phyloP scores from a whole-genome alignment of 2,888 invertebrate genomes.

The Erebia palarica region DNA sequence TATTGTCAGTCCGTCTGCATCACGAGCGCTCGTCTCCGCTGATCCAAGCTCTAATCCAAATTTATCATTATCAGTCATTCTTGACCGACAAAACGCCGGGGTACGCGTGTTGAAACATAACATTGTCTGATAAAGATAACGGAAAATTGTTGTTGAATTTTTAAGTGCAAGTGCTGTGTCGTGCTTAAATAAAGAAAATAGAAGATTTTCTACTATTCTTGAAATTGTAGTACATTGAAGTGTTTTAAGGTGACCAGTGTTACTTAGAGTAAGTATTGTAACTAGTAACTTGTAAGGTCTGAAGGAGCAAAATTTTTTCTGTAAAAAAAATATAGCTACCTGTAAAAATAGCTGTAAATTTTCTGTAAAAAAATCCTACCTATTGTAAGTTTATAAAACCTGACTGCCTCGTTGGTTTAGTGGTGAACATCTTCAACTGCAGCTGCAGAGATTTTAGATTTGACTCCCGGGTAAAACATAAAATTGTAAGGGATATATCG shows the following conservation, averaged over 20 bases:
- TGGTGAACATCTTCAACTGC: too few species aligned
- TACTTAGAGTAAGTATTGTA: background rate
- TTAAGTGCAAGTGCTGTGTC: conserved; percentile 25
- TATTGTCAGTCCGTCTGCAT: conserved; percentile 63
- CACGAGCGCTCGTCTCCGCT: conserved; percentile 60
- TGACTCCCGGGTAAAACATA: too few species aligned
- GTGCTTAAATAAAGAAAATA: background rate
- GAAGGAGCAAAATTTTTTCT: too few species aligned
- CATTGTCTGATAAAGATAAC: conserved; percentile 20
- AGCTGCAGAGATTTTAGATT: too few species aligned
- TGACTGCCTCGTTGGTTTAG: too few species aligned
- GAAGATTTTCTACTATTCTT: background rate
- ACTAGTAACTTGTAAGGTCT: too few species aligned
- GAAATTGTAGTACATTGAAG: background rate
- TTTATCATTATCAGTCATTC: background rate
- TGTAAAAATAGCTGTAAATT: too few species aligned
- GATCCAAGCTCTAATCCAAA: conserved; percentile 39
- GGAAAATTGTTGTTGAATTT: conserved; percentile 1
- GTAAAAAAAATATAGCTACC: too few species aligned
- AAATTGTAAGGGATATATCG: too few species aligned
- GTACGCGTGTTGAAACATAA: conserved; percentile 10
- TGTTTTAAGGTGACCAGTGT: background rate
- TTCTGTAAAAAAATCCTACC: too few species aligned
- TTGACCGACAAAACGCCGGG: conserved; percentile 13
- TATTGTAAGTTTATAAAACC: too few species aligned